Evolutionary conservation across 2,888 invertebrate genomes (phyloP).

Genomic region (Stenoptilia bipunctidactyla): DNA sequence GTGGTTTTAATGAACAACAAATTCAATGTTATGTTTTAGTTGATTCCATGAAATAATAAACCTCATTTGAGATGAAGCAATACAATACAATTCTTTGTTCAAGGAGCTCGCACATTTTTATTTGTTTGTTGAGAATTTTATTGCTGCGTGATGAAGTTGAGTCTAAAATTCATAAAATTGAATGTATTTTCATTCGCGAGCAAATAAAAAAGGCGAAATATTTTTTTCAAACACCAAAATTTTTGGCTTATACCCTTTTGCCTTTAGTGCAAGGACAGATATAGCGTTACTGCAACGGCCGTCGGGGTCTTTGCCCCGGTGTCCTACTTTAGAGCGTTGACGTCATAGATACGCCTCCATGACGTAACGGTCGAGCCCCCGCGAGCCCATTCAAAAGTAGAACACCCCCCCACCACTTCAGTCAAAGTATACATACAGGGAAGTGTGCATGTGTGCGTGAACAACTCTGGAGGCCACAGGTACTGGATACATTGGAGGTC

Average conservation of each 20-base stretch:
- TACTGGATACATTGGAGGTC: constrained; percentile 20
- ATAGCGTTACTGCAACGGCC: constrained; percentile 43
- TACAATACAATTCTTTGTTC: too few relatives aligned
- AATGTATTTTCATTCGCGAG: too few relatives aligned
- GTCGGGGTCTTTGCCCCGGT: constrained; percentile 51
- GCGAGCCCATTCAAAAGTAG: constrained; percentile 63
- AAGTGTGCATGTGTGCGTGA: constrained; percentile 8
- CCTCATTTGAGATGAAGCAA: too few relatives aligned
- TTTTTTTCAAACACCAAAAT: constrained; percentile 10
- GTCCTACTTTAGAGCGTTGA: constrained; percentile 53
- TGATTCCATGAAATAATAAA: too few relatives aligned
- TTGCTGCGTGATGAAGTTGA: too few relatives aligned
- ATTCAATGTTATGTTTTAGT: too few relatives aligned
- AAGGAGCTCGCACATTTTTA: too few relatives aligned
- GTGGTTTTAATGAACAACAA: too few relatives aligned
- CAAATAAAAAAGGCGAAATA: too few relatives aligned
- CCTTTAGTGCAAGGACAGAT: constrained; percentile 27
- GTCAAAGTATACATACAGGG: constrained; percentile 17
- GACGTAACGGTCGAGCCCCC: constrained; percentile 59
- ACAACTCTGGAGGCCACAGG: constrained; percentile 29
- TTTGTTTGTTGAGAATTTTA: too few relatives aligned
- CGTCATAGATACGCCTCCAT: constrained; percentile 62
- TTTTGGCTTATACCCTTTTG: constrained; percentile 17
- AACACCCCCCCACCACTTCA: constrained; percentile 35
- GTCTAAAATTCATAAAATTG: too few relatives aligned